Evolutionary conservation across 2,888 invertebrate species (phyloP), one percentile per base, ranked within the genome.

Genomic region (Oegoconia quadripuncta): DNA sequence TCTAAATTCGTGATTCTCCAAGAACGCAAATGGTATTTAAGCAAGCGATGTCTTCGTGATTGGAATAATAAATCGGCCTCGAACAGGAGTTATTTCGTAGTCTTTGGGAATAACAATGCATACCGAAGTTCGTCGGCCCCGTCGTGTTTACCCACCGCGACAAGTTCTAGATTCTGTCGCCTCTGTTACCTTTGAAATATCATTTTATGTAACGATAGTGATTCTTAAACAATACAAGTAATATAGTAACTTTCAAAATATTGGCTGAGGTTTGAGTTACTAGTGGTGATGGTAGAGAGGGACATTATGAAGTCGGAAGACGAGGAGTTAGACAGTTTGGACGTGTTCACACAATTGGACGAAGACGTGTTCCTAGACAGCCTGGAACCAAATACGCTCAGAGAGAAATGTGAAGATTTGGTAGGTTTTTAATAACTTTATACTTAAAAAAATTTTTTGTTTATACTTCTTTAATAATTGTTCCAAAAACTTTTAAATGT

Each of bases 31-130:
- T 59, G 60, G 65, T 64, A 64, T 73, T 72, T 75, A 66, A 66
- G 62, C 70, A 65, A 68, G 70, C 61, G 45, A 61, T 50, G 52
- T 45, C 52, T 42, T 52, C 76, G 84, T 84, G 86, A 72, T 67
- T 50, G 50, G 83, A 76, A 84, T 86, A 76, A 65, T 64, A 56
- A 72, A 73, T 54, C 52, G 44, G 53, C 50, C n/a, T n/a, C n/a
- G 48, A 57, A 58, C 61, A 64, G 68, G 67, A 76, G 62, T 64
- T 64, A 62, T 68, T 69, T 64, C 52, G 71, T 74, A 69, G 77
- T 73, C 75, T 80, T 78, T 73, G 71, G 76, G 79, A 81, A 82
- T 82, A 80, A 77, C 74, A 79, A 82, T 83, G 75, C 60, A 61
- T 37, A 39, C 43, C 55, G 57, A 64, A 78, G 86, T 83, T 87